Conservation (phyloP, 2,113 vertebrate genomes). For the Girardinichthys multiradiatus region DNA sequence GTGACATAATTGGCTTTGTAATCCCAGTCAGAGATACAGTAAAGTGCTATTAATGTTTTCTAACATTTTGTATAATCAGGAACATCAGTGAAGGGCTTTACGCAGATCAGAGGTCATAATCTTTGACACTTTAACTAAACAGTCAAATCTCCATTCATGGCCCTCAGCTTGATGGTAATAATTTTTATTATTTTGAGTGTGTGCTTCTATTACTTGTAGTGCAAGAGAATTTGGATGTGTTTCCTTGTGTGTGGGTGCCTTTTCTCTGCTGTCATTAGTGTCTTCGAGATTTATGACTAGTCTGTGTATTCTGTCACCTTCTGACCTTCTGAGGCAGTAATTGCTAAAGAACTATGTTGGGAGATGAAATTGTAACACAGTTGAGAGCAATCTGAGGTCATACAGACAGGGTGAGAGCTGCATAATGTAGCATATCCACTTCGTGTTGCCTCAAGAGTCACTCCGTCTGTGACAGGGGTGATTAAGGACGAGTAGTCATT, state of each 20-base stretch:
- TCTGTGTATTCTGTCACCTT: slow-evolving; percentile 52
- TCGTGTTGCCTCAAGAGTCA: slow-evolving; percentile 40
- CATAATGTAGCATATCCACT: slow-evolving; percentile 65
- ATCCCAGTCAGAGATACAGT: slow-evolving; percentile 27
- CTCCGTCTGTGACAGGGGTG: slow-evolving; percentile 36
- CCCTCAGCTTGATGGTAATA: background rate
- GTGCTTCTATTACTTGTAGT: slow-evolving; percentile 12
- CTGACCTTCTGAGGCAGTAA: slow-evolving; percentile 63
- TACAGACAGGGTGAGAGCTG: slow-evolving; percentile 37
- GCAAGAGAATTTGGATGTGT: slow-evolving; percentile 1
- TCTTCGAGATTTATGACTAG: slow-evolving; percentile 68
- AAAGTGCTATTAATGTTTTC: slow-evolving; percentile 47
- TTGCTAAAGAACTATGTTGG: slow-evolving; percentile 57
- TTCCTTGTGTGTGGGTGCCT: slow-evolving; percentile 39
- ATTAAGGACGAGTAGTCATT: slow-evolving; percentile 61
- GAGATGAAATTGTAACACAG: slow-evolving; percentile 62
- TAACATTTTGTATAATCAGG: slow-evolving; percentile 26
- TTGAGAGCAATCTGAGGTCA: slow-evolving; percentile 44
- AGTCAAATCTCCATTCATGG: background rate
- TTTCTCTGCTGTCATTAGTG: slow-evolving; percentile 59
- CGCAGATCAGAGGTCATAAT: slow-evolving; percentile 30
- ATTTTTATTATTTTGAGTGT: slow-evolving; percentile 2
- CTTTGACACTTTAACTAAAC: slow-evolving; percentile 28
- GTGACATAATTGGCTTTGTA: slow-evolving; percentile 27
- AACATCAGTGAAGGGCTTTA: slow-evolving; percentile 6